phyloP scores from a whole-genome alignment of 2,797 vertebrate species.

The Pelochelys cantorii region DNA sequence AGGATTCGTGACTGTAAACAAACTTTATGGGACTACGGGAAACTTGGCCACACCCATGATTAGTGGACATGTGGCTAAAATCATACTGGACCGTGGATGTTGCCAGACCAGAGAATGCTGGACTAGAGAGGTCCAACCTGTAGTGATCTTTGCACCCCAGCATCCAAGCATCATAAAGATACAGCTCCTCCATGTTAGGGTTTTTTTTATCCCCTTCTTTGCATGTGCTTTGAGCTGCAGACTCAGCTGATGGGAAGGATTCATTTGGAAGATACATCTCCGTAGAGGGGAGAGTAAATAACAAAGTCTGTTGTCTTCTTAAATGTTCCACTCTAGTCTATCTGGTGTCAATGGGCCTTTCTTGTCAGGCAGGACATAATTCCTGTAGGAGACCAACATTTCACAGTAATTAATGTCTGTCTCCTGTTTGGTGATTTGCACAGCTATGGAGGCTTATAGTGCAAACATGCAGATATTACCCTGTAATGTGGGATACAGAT shows the following conservation, averaged over 20 bases:
- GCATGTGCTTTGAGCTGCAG: background rate
- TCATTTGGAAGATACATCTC: background rate
- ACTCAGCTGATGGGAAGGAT: background rate
- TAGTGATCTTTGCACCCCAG: background rate
- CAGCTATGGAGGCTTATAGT: background rate
- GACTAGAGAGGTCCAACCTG: too few species aligned
- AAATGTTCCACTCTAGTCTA: background rate
- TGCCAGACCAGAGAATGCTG: too few species aligned
- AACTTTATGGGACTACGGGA: too few species aligned
- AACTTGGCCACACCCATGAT: too few species aligned
- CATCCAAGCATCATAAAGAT: background rate
- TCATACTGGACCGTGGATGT: too few species aligned
- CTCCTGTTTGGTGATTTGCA: background rate
- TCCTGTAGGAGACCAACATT: background rate
- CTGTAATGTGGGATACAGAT: background rate
- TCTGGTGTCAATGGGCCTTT: background rate
- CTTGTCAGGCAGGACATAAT: background rate
- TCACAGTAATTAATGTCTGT: background rate
- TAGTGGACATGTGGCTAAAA: too few species aligned
- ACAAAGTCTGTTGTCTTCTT: background rate
- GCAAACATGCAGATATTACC: background rate
- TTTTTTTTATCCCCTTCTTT: background rate
- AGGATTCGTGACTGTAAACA: too few species aligned
- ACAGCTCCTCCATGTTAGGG: background rate
- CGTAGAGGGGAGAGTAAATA: background rate